Percentiles rank a stretch among this genome's conserved stretches.
phyloP scores from a whole-genome alignment of 2,888 invertebrate genomes.

The Seira musarum region DNA sequence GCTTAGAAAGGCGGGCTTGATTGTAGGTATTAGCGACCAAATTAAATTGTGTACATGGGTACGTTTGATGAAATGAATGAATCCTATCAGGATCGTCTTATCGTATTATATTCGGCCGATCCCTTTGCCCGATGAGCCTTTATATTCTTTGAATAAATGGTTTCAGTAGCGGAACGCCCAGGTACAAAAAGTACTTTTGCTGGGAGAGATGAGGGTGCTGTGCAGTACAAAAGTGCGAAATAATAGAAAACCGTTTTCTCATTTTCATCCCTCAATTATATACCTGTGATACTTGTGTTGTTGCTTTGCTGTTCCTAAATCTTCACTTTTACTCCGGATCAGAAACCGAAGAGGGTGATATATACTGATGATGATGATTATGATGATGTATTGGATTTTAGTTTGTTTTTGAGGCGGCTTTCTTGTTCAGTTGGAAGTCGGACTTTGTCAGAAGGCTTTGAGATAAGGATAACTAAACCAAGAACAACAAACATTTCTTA shows the following conservation, averaged over 20 bases:
- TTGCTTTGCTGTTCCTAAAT: too few relatives aligned
- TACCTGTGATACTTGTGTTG: too few relatives aligned
- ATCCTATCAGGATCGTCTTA: background rate
- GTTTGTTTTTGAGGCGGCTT: too few relatives aligned
- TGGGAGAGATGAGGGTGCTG: background rate
- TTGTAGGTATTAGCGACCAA: background rate
- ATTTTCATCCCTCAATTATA: background rate
- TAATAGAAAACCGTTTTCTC: background rate
- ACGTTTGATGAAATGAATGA: background rate
- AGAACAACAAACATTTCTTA: slow-evolving; percentile 7
- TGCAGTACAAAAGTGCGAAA: too few relatives aligned
- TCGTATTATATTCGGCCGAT: background rate
- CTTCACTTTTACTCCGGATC: too few relatives aligned
- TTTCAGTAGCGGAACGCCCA: background rate
- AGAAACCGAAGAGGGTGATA: too few relatives aligned
- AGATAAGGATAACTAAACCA: background rate
- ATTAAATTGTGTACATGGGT: background rate
- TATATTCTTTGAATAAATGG: background rate
- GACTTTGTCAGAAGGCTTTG: background rate
- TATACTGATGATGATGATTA: too few relatives aligned
- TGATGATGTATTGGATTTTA: too few relatives aligned
- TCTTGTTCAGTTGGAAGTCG: too few relatives aligned
- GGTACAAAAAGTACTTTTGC: background rate
- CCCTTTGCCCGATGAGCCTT: background rate
- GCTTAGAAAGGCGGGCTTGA: too few relatives aligned